A percentile compares a stretch with the other conserved stretches of the same genome.
Evolutionary conservation across 2,113 vertebrate species (phyloP).

Genomic region (Sialia sialis): DNA sequence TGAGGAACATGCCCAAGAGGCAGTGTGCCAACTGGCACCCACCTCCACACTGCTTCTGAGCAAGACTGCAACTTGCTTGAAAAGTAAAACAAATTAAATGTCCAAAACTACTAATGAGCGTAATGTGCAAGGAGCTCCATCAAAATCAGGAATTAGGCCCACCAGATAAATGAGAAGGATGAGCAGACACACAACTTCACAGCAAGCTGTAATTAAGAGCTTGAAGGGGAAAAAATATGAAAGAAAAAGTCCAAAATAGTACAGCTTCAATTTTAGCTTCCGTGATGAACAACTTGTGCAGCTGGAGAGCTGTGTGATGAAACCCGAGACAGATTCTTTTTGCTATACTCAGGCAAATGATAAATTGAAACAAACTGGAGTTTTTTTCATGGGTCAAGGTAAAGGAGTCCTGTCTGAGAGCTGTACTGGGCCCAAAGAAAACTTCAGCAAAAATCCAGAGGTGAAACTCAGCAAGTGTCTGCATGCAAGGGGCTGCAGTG

Average conservation of each 20-base stretch:
- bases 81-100: slow-evolving; percentile 67
- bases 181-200: not conserved
- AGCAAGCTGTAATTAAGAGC: not conserved
- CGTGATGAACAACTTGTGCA: not conserved
- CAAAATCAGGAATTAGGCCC: slow-evolving; percentile 28
- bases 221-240: not conserved
- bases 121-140: slow-evolving; percentile 23
- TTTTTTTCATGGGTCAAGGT: not conserved
- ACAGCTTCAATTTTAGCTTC: not conserved
- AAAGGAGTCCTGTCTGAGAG: not conserved
- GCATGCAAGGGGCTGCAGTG: fast-evolving
- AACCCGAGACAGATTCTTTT: slow-evolving; percentile 7
- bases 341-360: not conserved
- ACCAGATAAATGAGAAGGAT: not conserved
- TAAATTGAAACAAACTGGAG: not conserved
- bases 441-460: slow-evolving; percentile 43
- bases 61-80: slow-evolving; percentile 56
- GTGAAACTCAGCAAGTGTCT: not conserved
- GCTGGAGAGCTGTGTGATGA: slow-evolving; percentile 19
- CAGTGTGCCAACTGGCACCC: not conserved
- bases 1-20: not conserved
- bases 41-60: slow-evolving; percentile 34
- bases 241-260: not conserved
- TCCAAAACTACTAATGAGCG: slow-evolving; percentile 53
- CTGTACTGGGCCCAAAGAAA: not conserved